Conservation (phyloP, 1,140 invertebrate species). For the Aphelenchoides avenae region DNA sequence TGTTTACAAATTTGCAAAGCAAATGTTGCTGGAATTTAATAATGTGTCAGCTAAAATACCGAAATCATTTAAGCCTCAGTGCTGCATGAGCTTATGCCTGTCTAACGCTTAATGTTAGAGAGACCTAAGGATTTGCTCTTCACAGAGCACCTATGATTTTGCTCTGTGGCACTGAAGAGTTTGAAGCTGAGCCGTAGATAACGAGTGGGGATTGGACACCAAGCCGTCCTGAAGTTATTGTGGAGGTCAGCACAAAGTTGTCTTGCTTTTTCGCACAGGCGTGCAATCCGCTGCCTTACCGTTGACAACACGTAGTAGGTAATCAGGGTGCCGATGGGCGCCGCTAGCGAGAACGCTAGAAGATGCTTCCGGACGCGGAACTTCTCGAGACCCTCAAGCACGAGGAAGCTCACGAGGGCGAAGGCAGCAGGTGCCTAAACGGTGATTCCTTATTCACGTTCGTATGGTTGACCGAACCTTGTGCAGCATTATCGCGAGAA, state of each 20-base stretch:
- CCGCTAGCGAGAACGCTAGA: constrained; percentile 85
- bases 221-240: too few relatives aligned
- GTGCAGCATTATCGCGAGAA: constrained; percentile 92
- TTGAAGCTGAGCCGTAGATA: constrained; percentile 1
- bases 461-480: constrained; percentile 67
- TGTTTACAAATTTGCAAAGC: constrained; percentile 10
- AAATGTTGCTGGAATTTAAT: not conserved
- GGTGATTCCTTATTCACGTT: constrained; percentile 5
- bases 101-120: too few relatives aligned
- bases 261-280: constrained; percentile 9
- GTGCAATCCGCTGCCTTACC: constrained; percentile 21
- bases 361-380: constrained; percentile 81
- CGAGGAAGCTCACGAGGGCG: constrained; percentile 88
- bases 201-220: constrained; percentile 27
- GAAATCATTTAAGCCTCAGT: too few relatives aligned
- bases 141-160: too few relatives aligned
- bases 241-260: not conserved
- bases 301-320: constrained; percentile 72
- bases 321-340: constrained; percentile 79
- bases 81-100: too few relatives aligned
- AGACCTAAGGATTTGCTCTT: too few relatives aligned
- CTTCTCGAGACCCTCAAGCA: constrained; percentile 87
- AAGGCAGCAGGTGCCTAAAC: constrained; percentile 88
- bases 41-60: constrained; percentile 15
- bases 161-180: too few relatives aligned